Base-by-base conservation (phyloP, 2,797 vertebrate genomes). In the Hydrocynus forskahlii region DNA sequence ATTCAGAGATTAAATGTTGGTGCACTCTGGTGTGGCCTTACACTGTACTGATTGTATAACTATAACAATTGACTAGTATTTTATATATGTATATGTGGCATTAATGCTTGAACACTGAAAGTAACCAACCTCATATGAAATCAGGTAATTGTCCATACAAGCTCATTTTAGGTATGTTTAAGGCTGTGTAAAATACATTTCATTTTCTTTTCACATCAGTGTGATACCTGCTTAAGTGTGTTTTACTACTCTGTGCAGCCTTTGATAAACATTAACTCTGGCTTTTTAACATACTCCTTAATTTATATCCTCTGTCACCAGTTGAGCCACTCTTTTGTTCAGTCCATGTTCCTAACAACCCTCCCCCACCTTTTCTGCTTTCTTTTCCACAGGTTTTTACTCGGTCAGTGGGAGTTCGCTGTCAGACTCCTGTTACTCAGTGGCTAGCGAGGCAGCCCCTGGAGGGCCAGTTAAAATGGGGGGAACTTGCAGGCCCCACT, bases 401-500 rank as follows among this genome's bases (percentile, higher is more conserved):
- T 95, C 94, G 0, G 95, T 95, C 63, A 96, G 94, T 25, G 95
- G 94, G 57, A 95, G 94, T 86, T 96, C 95, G 62, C 91, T 96
- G n/a, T 96, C 95, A 0, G 94, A 95, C 89, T 96, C 96, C 2
- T 94, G 94, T 86, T 93, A 94, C 89, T 96, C 95, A 0, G 94
- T 96, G 82, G 94, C 94, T 86, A 96, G 95, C 45, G 95, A 96
- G 14, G 92, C 88, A 0, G 87, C 92, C 38, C 86, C 85, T 0
- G 87, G 72, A 14, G 87, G 89, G 66, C 73, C 82, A 57, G 82
- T 52, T 29, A 87, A 84, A 83, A 81, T 81, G 50, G 79, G 77
- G 63, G 75, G 87, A 59, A 25, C 82, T 52, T 81, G 80, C 57
- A 87, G 91, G 66, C 91, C 93, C 2, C 85, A 80, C 5, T 91